These are phyloP conservation scores for Ascaphus truei DNA, from an alignment of 2,113 vertebrate genomes.

Conservation along the genomic window DNA sequence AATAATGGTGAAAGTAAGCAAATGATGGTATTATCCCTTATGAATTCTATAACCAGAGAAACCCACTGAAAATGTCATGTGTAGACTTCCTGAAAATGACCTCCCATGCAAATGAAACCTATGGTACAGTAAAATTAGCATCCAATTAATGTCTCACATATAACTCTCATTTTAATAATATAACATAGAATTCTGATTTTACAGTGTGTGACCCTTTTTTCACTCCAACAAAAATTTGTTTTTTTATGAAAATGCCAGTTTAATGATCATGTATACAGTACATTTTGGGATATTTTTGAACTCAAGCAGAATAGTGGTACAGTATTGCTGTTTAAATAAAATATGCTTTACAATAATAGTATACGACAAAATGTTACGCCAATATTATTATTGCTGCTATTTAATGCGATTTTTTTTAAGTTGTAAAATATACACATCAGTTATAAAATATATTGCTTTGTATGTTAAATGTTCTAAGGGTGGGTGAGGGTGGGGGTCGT, in stretches of 20 bases:
- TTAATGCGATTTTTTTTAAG: no score
- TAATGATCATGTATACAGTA: background rate
- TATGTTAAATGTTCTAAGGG: no score
- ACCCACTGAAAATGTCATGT: background rate
- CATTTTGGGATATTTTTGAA: no score
- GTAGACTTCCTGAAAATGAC: background rate
- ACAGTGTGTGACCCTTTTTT: background rate
- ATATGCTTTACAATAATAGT: no score
- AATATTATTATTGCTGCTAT: no score
- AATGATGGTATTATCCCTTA: slow-evolving; percentile 5
- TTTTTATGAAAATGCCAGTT: background rate
- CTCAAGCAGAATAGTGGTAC: no score
- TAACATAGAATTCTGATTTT: slow-evolving; percentile 1
- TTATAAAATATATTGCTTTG: background rate
- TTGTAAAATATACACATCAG: no score
- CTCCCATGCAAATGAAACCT: background rate
- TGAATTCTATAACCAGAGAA: background rate
- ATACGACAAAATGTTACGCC: no score
- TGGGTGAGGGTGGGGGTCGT: no score
- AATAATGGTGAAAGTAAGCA: slow-evolving; percentile 10
- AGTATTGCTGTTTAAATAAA: no score
- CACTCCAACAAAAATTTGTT: background rate
- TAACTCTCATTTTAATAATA: background rate
- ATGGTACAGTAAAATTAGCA: slow-evolving; percentile 13
- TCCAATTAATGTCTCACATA: slow-evolving; percentile 6